Base-by-base conservation (phyloP, 1,140 invertebrate species). In the Nomia melanderi region DNA sequence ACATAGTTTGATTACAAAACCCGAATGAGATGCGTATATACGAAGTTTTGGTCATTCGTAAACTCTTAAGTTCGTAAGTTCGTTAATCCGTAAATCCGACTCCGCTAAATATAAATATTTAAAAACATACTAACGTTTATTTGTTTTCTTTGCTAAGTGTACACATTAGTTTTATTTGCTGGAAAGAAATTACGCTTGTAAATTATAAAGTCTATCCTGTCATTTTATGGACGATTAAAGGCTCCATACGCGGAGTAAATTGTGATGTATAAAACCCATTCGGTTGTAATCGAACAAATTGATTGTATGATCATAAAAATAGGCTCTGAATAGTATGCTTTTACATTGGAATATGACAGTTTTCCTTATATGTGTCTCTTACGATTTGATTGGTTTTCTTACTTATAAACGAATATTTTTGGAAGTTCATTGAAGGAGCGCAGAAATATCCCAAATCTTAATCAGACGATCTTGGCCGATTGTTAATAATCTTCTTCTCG, bases 401-500 rank as follows among this genome's bases (percentile, higher is more conserved):
- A 50, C 25, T 77, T 78, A 53, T 76, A 64, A 72, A 77, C 44
- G 65, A 66, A 77, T 64, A 66, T 81, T 64, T 59, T 53, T 73
- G 66, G 62, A 87, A 85, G 75, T 81, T 91, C 87, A 92, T 63
- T 92, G 90, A 69, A 95, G 90, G 79, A 96, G 90, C 70, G 94
- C 93, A 63, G 94, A 94, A 81, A 96, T 93, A 86, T 96, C 95
- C 95, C 95, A 96, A 82, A 99, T 96, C 94, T 99, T 99, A 82
- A 99, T 98, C 72, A 98, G 93, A 76, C 97, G 94, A 93, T 99
- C 98, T 89, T 97, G 97, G 17, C 98, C 98, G 59, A 98, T 96
- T 11, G 98, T 99, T 53, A 98, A 93, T 76, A 99, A 94, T 87
- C 96, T 95, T 87, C 95, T 96, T 9, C 95, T 94, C 36, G 96